A percentile compares a stretch with the other conserved stretches of the same genome.
phyloP scores from a whole-genome alignment of 2,797 vertebrate genomes.

The Linurgus olivaceus region DNA sequence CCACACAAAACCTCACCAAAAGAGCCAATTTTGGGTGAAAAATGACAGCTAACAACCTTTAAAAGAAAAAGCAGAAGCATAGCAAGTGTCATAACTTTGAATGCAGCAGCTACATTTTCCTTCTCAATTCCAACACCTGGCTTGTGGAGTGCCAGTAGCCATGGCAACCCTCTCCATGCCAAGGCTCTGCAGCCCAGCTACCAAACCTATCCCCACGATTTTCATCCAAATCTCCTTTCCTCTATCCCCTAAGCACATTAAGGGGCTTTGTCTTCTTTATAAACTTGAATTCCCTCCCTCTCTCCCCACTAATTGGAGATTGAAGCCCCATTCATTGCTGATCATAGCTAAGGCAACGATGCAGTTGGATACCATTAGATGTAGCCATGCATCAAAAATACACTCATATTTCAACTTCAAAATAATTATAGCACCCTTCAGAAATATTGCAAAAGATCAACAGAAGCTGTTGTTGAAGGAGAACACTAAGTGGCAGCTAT shows the following conservation, averaged over 20 bases:
- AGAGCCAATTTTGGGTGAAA: not conserved
- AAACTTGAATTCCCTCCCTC: not conserved
- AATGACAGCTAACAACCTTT: conserved; percentile 15
- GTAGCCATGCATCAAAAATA: not conserved
- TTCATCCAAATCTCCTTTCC: not conserved
- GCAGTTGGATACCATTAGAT: not conserved
- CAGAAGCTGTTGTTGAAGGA: not conserved
- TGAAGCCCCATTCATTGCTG: not conserved
- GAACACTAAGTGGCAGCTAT: not conserved
- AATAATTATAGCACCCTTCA: not conserved
- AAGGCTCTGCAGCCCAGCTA: not conserved
- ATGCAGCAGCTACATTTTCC: not conserved
- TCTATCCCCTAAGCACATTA: not conserved
- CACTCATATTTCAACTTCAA: not conserved
- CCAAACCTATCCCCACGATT: not conserved
- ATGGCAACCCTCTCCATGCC: not conserved
- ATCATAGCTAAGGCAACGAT: fast-evolving
- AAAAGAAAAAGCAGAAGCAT: not conserved
- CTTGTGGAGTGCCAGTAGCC: conserved; percentile 18
- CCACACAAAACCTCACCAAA: not conserved
- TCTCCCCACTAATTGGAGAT: not conserved
- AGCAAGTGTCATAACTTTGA: conserved; percentile 32
- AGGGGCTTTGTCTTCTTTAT: not conserved
- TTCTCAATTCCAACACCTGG: not conserved
- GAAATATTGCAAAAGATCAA: not conserved